Conservation (phyloP, 1,140 invertebrate genomes). For the Calephelis virginiensis region DNA sequence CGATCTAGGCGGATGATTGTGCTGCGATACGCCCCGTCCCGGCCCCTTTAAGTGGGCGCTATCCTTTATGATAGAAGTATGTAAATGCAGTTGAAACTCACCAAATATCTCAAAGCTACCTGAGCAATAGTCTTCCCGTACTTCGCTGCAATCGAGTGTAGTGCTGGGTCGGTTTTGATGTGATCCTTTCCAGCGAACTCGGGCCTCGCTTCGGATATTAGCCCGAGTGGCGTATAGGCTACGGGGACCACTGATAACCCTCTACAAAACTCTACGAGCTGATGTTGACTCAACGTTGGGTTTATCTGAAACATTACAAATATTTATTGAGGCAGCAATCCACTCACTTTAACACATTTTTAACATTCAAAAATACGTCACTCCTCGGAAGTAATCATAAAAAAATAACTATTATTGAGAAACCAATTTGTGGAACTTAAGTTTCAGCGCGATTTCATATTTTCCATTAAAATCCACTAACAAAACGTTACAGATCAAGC, state of each 20-base stretch:
- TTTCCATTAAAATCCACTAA: too few relatives aligned
- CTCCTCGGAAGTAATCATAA: too few relatives aligned
- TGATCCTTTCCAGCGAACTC: conserved; percentile 53
- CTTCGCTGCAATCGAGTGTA: conserved; percentile 80
- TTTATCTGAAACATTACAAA: conserved; percentile 44
- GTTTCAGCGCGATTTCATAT: too few relatives aligned
- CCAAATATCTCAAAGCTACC: conserved; percentile 82
- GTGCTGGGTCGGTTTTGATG: conserved; percentile 58
- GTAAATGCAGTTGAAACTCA: conserved; percentile 35
- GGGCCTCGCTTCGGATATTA: conserved; percentile 72
- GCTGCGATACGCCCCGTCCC: too few relatives aligned
- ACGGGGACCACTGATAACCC: conserved; percentile 72
- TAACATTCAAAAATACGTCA: too few relatives aligned
- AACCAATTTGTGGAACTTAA: too few relatives aligned
- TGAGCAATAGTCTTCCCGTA: conserved; percentile 86
- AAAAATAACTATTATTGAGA: too few relatives aligned
- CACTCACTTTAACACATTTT: too few relatives aligned
- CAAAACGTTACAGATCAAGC: too few relatives aligned
- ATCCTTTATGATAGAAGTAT: too few relatives aligned
- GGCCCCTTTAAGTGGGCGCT: too few relatives aligned
- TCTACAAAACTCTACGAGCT: conserved; percentile 54
- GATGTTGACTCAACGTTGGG: conserved; percentile 52
- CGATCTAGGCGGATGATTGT: too few relatives aligned
- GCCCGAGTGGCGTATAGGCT: conserved; percentile 86
- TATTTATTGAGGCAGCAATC: neutral